Conservation (phyloP, 2,888 invertebrate species). For the Tanytarsus gracilentus region DNA sequence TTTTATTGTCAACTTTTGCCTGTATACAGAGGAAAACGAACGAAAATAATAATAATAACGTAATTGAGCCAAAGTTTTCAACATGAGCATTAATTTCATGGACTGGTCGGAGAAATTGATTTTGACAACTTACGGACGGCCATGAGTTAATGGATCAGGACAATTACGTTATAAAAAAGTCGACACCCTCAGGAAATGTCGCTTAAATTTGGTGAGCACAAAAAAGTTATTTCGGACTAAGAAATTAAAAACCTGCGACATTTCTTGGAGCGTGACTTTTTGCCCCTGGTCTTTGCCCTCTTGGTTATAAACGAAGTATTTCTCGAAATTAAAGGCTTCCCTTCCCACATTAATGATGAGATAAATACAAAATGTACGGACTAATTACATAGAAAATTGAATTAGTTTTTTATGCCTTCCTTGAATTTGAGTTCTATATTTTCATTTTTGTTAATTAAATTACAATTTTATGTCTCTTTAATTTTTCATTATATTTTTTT, state of each 20-base stretch:
- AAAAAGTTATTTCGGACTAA: background rate
- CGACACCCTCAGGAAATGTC: constrained; percentile 1
- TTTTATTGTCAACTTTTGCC: background rate
- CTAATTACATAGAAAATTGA: background rate
- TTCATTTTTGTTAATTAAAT: background rate
- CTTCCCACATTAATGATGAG: constrained; percentile 2
- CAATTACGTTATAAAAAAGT: constrained; percentile 3
- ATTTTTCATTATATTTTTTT: background rate
- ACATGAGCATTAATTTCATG: background rate
- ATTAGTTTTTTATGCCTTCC: too few species aligned
- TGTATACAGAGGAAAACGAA: background rate
- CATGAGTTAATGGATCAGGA: background rate
- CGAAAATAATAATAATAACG: background rate
- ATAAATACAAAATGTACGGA: background rate
- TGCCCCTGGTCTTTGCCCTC: constrained; percentile 29
- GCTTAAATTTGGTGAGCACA: background rate
- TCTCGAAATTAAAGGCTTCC: constrained; percentile 30
- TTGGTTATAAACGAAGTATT: constrained; percentile 19
- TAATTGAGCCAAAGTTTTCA: background rate
- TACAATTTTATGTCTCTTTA: background rate
- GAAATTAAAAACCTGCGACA: background rate
- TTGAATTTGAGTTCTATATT: background rate
- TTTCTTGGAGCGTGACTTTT: background rate
- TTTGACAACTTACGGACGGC: constrained; percentile 1
- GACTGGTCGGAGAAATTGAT: background rate